Conservation (phyloP, 2,113 vertebrate genomes). For the Coryphaenoides rupestris region DNA sequence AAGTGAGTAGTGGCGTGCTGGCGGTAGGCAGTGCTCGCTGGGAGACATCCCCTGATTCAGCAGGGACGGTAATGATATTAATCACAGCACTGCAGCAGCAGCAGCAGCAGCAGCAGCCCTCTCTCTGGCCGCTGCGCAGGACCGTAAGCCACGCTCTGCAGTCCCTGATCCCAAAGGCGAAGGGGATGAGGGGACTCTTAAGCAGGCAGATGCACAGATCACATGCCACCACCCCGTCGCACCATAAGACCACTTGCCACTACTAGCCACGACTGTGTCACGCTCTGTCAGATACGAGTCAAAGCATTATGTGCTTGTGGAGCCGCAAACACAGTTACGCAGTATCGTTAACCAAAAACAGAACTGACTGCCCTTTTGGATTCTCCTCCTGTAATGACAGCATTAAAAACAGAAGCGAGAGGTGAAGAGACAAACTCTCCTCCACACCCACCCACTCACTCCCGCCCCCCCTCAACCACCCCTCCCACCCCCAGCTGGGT, state of each 20-base stretch:
- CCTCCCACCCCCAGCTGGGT: background rate
- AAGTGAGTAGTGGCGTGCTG: constrained; percentile 5
- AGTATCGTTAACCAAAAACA: background rate
- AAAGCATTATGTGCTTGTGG: too few species aligned
- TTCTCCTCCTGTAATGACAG: background rate
- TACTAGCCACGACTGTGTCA: too few species aligned
- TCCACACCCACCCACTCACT: too few species aligned
- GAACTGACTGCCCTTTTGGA: background rate
- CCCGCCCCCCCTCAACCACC: background rate
- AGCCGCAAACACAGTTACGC: constrained; percentile 1
- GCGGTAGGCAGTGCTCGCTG: constrained; percentile 4
- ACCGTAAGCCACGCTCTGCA: background rate
- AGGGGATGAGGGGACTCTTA: background rate
- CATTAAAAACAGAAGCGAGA: background rate
- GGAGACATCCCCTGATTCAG: constrained; percentile 43
- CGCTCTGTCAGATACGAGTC: too few species aligned
- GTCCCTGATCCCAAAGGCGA: background rate
- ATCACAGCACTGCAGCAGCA: constrained; percentile 40
- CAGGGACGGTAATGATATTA: constrained; percentile 40
- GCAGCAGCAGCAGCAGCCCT: too few species aligned
- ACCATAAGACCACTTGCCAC: background rate
- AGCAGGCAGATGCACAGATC: constrained; percentile 31
- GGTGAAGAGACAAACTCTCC: background rate
- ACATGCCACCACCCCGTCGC: constrained; percentile 20
- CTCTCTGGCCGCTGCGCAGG: constrained; percentile 12